Conservation (phyloP, 2,888 invertebrate species). For the Calliphora vomitoria region DNA sequence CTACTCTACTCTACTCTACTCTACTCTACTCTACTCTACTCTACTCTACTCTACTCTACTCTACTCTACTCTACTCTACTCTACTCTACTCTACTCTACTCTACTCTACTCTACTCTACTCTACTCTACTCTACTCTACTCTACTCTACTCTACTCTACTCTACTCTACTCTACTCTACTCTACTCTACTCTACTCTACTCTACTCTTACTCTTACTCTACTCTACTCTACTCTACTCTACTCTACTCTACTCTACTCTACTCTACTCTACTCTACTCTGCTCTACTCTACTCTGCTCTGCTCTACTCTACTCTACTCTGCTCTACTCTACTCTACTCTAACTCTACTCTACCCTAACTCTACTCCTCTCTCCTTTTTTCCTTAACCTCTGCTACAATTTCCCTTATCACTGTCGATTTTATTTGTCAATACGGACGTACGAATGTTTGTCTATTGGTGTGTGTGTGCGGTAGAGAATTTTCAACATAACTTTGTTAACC, state of each 20-base stretch:
- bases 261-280: too few species aligned
- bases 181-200: background rate
- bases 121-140: background rate
- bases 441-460: constrained; percentile 5
- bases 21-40: background rate
- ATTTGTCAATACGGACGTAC: background rate
- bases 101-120: background rate
- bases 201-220: background rate
- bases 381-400: constrained; percentile 8
- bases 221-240: background rate
- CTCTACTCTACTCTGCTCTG: too few species aligned
- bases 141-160: background rate
- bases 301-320: too few species aligned
- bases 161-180: background rate
- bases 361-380: too few species aligned
- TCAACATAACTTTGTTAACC: constrained; percentile 64
- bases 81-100: background rate
- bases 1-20: background rate
- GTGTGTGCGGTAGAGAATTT: constrained; percentile 33
- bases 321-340: too few species aligned
- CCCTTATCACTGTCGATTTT: background rate
- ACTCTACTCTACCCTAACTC: too few species aligned
- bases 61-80: background rate
- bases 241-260: too few species aligned
- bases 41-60: background rate